Evolutionary conservation across 2,888 invertebrate genomes (phyloP), one percentile per base, ranked within the genome.

Genomic region (Gryllus longicercus): DNA sequence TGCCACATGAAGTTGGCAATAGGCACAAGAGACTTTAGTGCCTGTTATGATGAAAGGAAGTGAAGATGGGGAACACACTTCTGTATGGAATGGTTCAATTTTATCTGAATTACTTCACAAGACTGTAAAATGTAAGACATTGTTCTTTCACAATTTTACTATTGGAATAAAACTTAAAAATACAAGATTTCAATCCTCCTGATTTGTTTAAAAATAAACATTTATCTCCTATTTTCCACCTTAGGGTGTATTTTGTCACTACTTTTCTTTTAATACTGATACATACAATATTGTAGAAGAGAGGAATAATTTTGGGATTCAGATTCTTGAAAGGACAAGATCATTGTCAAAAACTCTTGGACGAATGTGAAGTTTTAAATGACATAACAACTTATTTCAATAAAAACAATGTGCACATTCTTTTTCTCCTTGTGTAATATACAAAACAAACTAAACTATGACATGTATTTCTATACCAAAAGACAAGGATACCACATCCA

Each of bases 321-420:
- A 63, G 63, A 63, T 63, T 63, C 63, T 63, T 63, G 63, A 63
- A n/a, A 63, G 63, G 50, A 51, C 74, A 80, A 75, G 75, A 25
- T 63, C 51, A 49, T 77, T 76, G 25, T 78, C 76, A 80, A 50
- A 78, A 50, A 21, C 51, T 78, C 76, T 78, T 78, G 80, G 80
- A 80, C 78, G 76, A 80, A 78, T 78, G 74, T 78, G 78, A 80
- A 76, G 78, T 80, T 75, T 78, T 75, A 76, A 51, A 80, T 18
- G 50, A 77, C n/a, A 50, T 38, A 77, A 21, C 21, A 25, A 25
- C 21, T 75, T 77, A 77, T 77, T 50, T 80, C 78, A 77, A 79
- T 77, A 80, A 78, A 81, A 80, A 82, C 79, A 76, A 80, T 80
- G 80, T 81, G 81, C 81, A 81, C 78, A 82, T 80, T 79, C 77